These are phyloP conservation scores for Rallus limicola DNA, from an alignment of 2,113 vertebrate genomes.

Conservation along the genomic window DNA sequence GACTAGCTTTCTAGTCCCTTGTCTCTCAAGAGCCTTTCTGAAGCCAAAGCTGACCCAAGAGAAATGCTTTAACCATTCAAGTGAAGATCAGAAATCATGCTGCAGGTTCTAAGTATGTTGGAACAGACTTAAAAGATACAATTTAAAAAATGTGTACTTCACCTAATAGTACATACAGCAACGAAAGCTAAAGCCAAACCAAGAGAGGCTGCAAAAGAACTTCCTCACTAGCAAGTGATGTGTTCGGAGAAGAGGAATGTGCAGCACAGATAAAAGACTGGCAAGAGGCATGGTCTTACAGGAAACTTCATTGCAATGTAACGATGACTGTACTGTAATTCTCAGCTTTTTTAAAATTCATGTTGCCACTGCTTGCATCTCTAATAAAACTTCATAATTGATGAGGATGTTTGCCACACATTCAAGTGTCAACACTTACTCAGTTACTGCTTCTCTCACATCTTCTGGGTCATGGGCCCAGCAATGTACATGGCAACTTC, in stretches of 20 bases:
- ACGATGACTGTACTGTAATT: neutral
- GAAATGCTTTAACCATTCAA: neutral
- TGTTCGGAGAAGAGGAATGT: accelerated
- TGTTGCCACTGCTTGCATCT: accelerated
- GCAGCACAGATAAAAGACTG: neutral
- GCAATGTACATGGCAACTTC: neutral
- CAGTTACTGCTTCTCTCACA: no score
- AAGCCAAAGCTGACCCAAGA: neutral
- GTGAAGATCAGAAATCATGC: neutral
- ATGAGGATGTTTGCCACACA: neutral
- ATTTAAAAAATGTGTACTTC: neutral
- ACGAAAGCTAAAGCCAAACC: neutral
- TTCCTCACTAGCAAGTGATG: neutral
- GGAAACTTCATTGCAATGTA: neutral
- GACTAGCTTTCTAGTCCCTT: neutral
- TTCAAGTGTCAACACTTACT: neutral
- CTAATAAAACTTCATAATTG: neutral
- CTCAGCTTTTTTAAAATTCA: neutral
- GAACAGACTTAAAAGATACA: neutral
- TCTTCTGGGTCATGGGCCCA: neutral
- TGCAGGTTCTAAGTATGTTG: neutral
- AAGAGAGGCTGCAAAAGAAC: neutral
- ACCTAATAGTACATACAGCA: neutral
- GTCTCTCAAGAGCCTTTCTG: neutral
- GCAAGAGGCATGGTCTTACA: accelerated